These are phyloP conservation scores for Ploceus nigricollis DNA, from an alignment of 2,113 vertebrate species.

Conservation along the genomic window DNA sequence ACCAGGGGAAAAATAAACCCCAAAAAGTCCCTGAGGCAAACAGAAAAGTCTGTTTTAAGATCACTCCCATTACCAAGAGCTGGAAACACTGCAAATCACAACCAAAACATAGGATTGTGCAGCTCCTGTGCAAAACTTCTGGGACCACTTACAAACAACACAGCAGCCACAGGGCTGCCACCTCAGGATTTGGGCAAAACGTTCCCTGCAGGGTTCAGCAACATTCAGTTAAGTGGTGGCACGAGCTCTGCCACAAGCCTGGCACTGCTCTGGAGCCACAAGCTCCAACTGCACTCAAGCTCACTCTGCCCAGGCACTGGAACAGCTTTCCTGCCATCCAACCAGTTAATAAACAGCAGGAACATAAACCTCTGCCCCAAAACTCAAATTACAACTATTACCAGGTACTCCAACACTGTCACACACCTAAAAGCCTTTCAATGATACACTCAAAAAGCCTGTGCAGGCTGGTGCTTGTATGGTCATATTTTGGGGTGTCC, in stretches of 20 bases:
- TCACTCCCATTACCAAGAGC: neutral
- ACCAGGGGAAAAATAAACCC: neutral
- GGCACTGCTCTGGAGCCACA: neutral
- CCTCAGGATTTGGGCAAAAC: neutral
- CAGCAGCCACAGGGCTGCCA: neutral
- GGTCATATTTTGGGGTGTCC: neutral
- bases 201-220: neutral
- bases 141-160: fast-evolving
- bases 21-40: fast-evolving
- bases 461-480: too few relatives aligned
- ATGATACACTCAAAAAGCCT: neutral
- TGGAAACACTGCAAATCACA: neutral
- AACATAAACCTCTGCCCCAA: neutral
- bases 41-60: neutral
- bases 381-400: neutral
- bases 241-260: neutral
- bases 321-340: neutral
- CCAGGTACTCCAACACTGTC: neutral
- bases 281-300: neutral
- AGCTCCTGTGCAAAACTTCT: neutral
- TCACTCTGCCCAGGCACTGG: neutral
- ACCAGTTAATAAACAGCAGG: neutral
- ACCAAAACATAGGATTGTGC: fast-evolving
- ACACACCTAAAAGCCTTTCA: neutral
- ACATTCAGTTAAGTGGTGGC: fast-evolving